Evolutionary conservation across 2,797 vertebrate genomes (phyloP), one percentile per base, ranked within the genome.

Genomic region (Hippocampus kuda): DNA sequence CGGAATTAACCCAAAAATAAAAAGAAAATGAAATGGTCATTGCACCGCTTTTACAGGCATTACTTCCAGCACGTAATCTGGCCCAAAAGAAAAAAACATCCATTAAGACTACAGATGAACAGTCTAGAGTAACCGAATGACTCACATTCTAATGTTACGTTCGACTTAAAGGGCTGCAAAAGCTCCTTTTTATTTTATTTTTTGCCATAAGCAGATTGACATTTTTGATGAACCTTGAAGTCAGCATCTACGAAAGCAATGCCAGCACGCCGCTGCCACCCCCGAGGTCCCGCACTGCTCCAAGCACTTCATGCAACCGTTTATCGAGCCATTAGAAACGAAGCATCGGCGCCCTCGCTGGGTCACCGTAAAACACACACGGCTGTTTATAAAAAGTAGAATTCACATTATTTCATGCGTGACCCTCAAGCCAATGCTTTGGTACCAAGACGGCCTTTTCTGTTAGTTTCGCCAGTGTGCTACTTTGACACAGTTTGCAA

Each of bases 151-250:
- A 75, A 70, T 51, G 67, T 62, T 75, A 71, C 77, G 83, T 80
- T 79, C 76, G 71, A 81, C 72, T 87, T 81, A 79, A 86, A 84
- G 79, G 75, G 67, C 74, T 77, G 77, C 82, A 84, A 88, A 86
- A 62, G 81, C 69, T 73, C 76, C 79, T 86, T 85, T 85, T 85
- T 84, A 38, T 38, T 38, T 38, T 38, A 7, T 38, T 38, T 38
- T 76, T 71, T 66, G 72, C 80, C 62, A 48, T 86, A 88, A 88
- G 85, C 85, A 83, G 88, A 88, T 88, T 88, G 86, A 75, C 73
- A 79, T 75, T 82, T 81, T 85, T 77, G 70, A 75, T 76, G 69
- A 83, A 85, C 82, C 79, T 38, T 84, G 81, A 77, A 75, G 78
- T 73, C 82, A 85, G 83, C 81, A 85, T 78, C 73, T 76, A 81